Percentiles rank a stretch among this genome's conserved stretches.
Evolutionary conservation across 2,888 invertebrate species (phyloP).

Genomic region (Andrena camellia): DNA sequence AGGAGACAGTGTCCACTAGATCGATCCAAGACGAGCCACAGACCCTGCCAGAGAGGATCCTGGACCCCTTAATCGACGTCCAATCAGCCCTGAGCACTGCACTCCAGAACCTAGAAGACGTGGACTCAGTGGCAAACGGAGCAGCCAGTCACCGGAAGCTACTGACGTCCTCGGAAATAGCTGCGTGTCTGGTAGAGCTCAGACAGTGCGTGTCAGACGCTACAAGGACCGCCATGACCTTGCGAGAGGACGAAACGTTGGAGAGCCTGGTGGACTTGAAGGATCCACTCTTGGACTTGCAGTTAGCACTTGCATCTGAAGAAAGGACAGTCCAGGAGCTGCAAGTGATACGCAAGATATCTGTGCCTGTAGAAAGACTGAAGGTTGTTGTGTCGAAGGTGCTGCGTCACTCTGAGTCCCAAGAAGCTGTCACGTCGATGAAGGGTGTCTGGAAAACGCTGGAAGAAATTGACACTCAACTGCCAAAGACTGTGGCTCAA

Average conservation of each 20-base stretch:
- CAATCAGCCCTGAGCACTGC: conserved; percentile 78
- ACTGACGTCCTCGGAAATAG: conserved; percentile 68
- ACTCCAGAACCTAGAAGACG: conserved; percentile 75
- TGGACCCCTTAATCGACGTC: conserved; percentile 80
- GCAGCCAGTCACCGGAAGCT: conserved; percentile 39
- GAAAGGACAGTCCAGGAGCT: conserved; percentile 84
- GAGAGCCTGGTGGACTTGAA: conserved; percentile 76
- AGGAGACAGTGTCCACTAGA: conserved; percentile 32
- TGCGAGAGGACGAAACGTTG: conserved; percentile 77
- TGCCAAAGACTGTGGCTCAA: conserved; percentile 67
- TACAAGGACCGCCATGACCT: conserved; percentile 78
- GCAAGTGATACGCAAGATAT: conserved; percentile 87
- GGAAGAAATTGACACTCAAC: conserved; percentile 76
- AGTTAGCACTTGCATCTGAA: conserved; percentile 75
- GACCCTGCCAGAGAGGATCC: conserved; percentile 77
- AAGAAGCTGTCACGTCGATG: conserved; percentile 65
- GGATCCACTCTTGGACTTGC: conserved; percentile 78
- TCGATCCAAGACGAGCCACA: conserved; percentile 60
- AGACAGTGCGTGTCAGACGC: conserved; percentile 78
- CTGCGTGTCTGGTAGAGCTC: conserved; percentile 75
- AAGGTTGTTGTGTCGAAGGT: conserved; percentile 89
- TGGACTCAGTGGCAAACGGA: conserved; percentile 65
- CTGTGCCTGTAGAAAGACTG: conserved; percentile 88
- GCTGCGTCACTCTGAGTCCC: conserved; percentile 87
- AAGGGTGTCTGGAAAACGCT: conserved; percentile 70